A percentile compares a stretch with the other conserved stretches of the same genome.
Conservation (phyloP, 2,797 vertebrate genomes). For the Iguana delicatissima region DNA sequence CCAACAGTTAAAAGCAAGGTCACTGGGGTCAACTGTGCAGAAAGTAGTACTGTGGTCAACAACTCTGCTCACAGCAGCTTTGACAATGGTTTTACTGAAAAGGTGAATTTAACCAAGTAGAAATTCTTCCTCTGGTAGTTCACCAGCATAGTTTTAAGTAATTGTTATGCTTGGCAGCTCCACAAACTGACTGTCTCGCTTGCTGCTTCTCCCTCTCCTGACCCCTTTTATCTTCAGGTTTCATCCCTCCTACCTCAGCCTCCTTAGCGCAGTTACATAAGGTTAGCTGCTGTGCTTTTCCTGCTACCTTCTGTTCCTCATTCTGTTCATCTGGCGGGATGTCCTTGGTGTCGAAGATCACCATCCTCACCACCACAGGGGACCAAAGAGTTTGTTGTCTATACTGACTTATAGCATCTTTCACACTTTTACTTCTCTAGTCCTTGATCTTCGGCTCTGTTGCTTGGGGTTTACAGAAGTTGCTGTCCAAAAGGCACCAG, state of each 20-base stretch:
- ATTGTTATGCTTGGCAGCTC: background rate
- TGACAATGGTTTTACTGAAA: background rate
- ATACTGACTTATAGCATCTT: background rate
- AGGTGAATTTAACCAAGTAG: background rate
- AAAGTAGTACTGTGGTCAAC: background rate
- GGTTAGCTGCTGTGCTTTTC: background rate
- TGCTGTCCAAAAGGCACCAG: background rate
- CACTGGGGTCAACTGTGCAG: background rate
- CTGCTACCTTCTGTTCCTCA: slow-evolving; percentile 10
- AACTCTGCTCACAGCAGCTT: background rate
- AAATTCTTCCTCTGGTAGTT: background rate
- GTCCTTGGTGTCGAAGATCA: background rate
- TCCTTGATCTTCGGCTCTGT: background rate
- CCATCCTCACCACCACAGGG: background rate
- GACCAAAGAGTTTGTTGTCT: background rate
- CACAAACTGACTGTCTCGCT: background rate
- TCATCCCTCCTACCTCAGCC: background rate
- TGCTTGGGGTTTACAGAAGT: background rate
- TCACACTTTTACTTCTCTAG: background rate
- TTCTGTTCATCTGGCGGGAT: slow-evolving; percentile 14
- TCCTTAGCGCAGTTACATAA: slow-evolving; percentile 26
- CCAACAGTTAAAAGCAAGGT: slow-evolving; percentile 7
- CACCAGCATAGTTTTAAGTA: background rate
- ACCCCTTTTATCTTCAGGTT: background rate
- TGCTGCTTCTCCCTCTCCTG: background rate